These are phyloP conservation scores for Myxocyprinus asiaticus DNA, from an alignment of 2,113 vertebrate species.

Conservation along the genomic window DNA sequence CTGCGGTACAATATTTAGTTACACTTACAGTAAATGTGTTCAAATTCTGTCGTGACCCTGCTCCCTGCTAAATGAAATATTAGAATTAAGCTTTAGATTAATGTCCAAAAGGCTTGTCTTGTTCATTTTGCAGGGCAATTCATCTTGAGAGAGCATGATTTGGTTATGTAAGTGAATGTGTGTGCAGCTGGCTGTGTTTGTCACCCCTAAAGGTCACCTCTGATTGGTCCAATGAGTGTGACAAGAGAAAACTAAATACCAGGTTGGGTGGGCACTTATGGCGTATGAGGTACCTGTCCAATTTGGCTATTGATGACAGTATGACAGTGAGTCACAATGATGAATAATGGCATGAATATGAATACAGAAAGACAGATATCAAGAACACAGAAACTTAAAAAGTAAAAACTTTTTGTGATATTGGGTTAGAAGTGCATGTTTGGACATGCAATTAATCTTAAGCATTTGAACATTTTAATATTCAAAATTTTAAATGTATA, in stretches of 20 bases:
- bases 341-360: conserved; percentile 8
- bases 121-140: conserved; percentile 50
- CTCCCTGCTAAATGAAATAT: conserved; percentile 46
- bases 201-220: conserved; percentile 48
- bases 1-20: background rate
- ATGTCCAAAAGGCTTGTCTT: conserved; percentile 55
- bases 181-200: conserved; percentile 45
- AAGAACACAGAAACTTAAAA: background rate
- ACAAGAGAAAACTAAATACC: conserved; percentile 34
- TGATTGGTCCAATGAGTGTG: conserved; percentile 43
- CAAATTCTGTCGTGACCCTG: conserved; percentile 11
- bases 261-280: conserved; percentile 15
- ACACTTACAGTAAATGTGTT: conserved; percentile 3
- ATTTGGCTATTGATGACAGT: conserved; percentile 3
- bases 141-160: conserved; percentile 53
- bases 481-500: too few relatives aligned
- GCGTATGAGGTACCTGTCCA: conserved; percentile 9
- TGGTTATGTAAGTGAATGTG: conserved; percentile 49
- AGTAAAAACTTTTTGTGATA: too few relatives aligned
- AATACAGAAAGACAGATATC: background rate
- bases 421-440: too few relatives aligned
- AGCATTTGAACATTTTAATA: too few relatives aligned
- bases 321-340: background rate
- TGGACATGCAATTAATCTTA: too few relatives aligned
- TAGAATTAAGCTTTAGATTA: conserved; percentile 55